Percentiles rank a stretch among this genome's conserved stretches.
Conservation (phyloP, 1,140 invertebrate genomes). For the Drosophila pectinifera region DNA sequence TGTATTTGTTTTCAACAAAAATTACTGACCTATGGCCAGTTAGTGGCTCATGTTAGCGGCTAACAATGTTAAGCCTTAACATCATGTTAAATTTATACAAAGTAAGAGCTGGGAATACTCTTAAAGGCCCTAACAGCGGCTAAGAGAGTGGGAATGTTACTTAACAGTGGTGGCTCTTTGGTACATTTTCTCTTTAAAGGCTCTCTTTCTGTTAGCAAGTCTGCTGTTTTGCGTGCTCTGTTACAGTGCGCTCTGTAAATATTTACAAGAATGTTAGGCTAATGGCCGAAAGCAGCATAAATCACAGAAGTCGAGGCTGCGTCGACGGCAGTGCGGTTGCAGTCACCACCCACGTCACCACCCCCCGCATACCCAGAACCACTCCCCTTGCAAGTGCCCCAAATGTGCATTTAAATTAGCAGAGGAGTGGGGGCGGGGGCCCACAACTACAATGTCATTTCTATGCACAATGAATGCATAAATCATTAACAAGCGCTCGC, state of each 20-base stretch:
- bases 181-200: conserved; percentile 53
- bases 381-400: conserved; percentile 49
- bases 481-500: conserved; percentile 74
- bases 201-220: conserved; percentile 1
- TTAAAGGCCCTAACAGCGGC: conserved; percentile 32
- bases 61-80: neutral
- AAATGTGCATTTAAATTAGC: conserved; percentile 84
- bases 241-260: neutral
- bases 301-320: conserved; percentile 44
- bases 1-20: conserved; percentile 36
- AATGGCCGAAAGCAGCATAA: conserved; percentile 45
- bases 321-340: conserved; percentile 44
- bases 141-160: neutral
- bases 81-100: neutral
- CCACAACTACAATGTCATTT: conserved; percentile 67
- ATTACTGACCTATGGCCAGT: conserved; percentile 53
- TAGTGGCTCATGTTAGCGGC: conserved; percentile 33
- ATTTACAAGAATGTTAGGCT: conserved; percentile 20
- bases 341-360: conserved; percentile 24
- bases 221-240: conserved; percentile 4
- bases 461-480: conserved; percentile 80
- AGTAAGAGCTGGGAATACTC: conserved; percentile 3
- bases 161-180: conserved; percentile 45
- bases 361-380: neutral
- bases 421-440: neutral